Percentiles rank a stretch among this genome's conserved stretches.
These are phyloP conservation scores for Leptopilina myrica DNA, from an alignment of 2,888 invertebrate genomes.

Conservation along the genomic window DNA sequence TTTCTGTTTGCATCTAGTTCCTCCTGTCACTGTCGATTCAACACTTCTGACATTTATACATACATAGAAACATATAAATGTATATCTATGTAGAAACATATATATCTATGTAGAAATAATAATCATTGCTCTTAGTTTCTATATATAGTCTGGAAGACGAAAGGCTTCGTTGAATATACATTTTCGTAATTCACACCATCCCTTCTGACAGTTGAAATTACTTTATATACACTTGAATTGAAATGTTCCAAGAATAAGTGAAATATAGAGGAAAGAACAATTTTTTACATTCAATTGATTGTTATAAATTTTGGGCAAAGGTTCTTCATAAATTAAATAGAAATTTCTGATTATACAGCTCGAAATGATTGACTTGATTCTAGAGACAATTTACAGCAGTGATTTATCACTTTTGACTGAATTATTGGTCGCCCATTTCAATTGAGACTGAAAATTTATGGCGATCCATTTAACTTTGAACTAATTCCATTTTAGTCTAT, in stretches of 20 bases:
- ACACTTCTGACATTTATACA: constrained; percentile 11
- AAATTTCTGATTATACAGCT: background rate
- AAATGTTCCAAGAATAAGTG: too few relatives aligned
- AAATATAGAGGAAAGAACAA: too few relatives aligned
- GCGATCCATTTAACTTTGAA: constrained; percentile 2
- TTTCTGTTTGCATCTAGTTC: constrained; percentile 26
- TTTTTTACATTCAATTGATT: too few relatives aligned
- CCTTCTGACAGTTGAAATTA: too few relatives aligned
- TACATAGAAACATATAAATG: background rate
- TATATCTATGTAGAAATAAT: too few relatives aligned
- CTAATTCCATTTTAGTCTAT: background rate
- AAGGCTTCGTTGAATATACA: background rate
- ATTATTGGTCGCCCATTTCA: constrained; percentile 3
- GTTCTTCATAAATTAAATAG: background rate
- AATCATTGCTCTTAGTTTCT: background rate
- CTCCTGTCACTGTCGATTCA: constrained; percentile 15
- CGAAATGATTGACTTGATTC: background rate
- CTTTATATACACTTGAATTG: too few relatives aligned
- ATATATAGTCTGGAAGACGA: background rate
- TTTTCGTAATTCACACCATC: background rate
- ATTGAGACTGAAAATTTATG: background rate
- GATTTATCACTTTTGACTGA: constrained; percentile 15
- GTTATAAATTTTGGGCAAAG: too few relatives aligned
- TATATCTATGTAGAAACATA: background rate
- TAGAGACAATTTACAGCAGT: constrained; percentile 1